These are phyloP conservation scores for Plusia festucae DNA, from an alignment of 2,888 invertebrate species.

Conservation along the genomic window DNA sequence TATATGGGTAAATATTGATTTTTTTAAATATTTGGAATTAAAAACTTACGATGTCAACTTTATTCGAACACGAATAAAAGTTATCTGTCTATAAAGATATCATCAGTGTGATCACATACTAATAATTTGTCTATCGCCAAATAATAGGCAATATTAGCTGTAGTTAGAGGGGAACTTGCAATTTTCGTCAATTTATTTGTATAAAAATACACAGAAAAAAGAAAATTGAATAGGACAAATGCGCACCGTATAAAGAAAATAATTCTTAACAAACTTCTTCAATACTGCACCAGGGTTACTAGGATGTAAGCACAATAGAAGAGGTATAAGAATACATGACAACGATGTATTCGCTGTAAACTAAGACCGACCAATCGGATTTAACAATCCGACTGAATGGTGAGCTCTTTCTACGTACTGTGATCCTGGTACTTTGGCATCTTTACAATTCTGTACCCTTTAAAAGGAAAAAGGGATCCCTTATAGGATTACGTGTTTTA, in stretches of 20 bases:
- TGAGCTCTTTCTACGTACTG: constrained; percentile 15
- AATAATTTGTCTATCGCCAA: no score
- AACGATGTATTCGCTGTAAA: not conserved
- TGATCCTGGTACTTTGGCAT: constrained; percentile 25
- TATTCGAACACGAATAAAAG: no score
- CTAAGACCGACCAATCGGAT: constrained; percentile 14
- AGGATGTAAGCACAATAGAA: constrained; percentile 8
- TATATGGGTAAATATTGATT: no score
- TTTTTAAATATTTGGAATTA: no score
- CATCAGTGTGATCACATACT: no score
- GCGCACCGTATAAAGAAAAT: not conserved
- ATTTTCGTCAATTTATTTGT: no score
- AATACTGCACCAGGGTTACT: not conserved
- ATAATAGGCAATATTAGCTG: no score
- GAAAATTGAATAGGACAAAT: not conserved
- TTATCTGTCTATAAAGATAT: no score
- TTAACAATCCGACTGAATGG: constrained; percentile 12
- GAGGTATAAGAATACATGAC: constrained; percentile 4
- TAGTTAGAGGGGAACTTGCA: no score
- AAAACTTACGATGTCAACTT: no score
- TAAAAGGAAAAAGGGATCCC: constrained; percentile 11
- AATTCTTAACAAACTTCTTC: not conserved
- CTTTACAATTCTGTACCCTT: constrained; percentile 10
- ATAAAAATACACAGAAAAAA: no score
- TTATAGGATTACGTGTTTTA: constrained; percentile 17